Percentiles rank a stretch among this genome's conserved stretches.
phyloP scores from a whole-genome alignment of 2,113 vertebrate genomes.

The Asarcornis scutulata region DNA sequence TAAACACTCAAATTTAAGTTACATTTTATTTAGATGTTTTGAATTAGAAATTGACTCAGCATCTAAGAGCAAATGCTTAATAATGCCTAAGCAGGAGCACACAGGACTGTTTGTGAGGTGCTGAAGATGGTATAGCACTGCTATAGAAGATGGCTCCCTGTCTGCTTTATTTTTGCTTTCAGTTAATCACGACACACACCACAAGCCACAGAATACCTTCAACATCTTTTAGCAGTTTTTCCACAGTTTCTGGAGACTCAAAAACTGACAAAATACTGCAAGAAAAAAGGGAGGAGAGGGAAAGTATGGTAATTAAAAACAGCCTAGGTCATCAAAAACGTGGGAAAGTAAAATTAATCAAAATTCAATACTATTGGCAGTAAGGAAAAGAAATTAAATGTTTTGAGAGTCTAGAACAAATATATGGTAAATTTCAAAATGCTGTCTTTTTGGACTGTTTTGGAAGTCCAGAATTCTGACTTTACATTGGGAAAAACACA shows the following conservation, averaged over 20 bases:
- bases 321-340: background rate
- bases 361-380: background rate
- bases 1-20: background rate
- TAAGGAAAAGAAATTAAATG: background rate
- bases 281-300: background rate
- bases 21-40: background rate
- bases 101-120: background rate
- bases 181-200: rapidly evolving
- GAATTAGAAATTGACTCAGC: background rate
- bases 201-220: background rate
- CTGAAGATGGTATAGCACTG: background rate
- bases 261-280: background rate
- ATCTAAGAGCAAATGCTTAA: background rate
- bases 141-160: background rate
- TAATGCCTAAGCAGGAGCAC: background rate
- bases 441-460: background rate
- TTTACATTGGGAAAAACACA: background rate
- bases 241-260: background rate
- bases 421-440: background rate
- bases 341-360: background rate
- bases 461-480: background rate
- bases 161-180: background rate
- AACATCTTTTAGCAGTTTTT: background rate
- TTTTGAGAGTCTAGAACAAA: background rate
- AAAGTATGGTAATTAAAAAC: background rate